A percentile compares a stretch with the other conserved stretches of the same genome.
phyloP scores from a whole-genome alignment of 2,888 invertebrate species.

The Platerodrilus igneus region DNA sequence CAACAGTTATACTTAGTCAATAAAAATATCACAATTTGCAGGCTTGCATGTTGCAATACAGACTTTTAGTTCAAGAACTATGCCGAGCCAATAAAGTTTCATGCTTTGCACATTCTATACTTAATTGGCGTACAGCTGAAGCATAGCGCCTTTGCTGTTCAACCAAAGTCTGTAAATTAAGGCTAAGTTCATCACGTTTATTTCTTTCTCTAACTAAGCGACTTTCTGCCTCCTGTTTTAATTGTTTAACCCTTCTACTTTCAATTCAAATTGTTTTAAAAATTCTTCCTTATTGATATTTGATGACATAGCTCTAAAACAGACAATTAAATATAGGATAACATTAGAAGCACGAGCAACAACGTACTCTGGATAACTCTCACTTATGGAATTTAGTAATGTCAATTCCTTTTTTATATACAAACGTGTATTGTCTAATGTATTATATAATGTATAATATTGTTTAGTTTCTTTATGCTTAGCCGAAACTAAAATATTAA shows the following conservation, averaged over 20 bases:
- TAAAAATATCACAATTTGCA: constrained; percentile 1
- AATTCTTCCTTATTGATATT: constrained; percentile 80
- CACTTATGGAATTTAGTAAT: constrained; percentile 81
- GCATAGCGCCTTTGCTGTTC: constrained; percentile 76
- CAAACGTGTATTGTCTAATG: constrained; percentile 87
- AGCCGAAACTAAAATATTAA: constrained; percentile 68
- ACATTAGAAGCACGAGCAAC: constrained; percentile 5
- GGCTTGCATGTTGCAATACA: background rate
- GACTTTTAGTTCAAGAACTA: background rate
- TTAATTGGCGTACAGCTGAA: constrained; percentile 69
- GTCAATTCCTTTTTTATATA: constrained; percentile 90
- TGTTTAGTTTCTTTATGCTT: constrained; percentile 97
- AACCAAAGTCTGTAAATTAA: constrained; percentile 54
- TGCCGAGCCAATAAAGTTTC: constrained; percentile 53
- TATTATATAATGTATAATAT: constrained; percentile 94
- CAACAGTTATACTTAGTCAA: no score
- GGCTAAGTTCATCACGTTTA: constrained; percentile 61
- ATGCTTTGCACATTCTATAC: constrained; percentile 68
- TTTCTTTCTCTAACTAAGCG: constrained; percentile 60
- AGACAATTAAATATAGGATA: constrained; percentile 6
- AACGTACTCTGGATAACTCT: constrained; percentile 77
- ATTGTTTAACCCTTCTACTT: constrained; percentile 87
- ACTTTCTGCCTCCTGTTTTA: constrained; percentile 66
- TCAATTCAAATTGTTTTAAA: constrained; percentile 82
- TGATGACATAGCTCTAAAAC: constrained; percentile 74